phyloP scores from a whole-genome alignment of 2,113 vertebrate genomes.

The Antigone vipio region DNA sequence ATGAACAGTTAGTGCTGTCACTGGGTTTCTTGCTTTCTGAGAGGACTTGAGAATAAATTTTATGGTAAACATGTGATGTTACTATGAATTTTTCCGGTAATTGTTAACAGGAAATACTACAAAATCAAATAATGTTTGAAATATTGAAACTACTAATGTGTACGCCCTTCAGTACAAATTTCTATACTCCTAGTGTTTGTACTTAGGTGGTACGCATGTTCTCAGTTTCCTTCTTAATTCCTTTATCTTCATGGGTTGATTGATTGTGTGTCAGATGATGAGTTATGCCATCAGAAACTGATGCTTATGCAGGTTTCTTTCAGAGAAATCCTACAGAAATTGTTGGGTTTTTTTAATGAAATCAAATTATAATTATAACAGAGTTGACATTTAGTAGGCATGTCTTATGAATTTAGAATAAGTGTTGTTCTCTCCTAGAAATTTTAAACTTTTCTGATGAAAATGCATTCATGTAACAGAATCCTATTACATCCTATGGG shows the following conservation, averaged over 20 bases:
- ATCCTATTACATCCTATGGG: neutral
- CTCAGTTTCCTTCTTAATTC: neutral
- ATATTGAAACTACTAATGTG: neutral
- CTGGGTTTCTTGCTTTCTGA: neutral
- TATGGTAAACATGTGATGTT: neutral
- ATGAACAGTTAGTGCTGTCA: neutral
- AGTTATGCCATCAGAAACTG: neutral
- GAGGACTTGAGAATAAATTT: neutral
- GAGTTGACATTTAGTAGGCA: neutral
- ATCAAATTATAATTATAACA: neutral
- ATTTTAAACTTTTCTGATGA: neutral
- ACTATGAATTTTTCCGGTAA: neutral
- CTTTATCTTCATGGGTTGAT: neutral
- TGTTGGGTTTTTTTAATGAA: neutral
- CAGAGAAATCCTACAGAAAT: neutral
- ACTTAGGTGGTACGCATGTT: neutral
- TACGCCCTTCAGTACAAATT: neutral
- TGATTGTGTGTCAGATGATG: neutral
- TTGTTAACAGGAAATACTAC: neutral
- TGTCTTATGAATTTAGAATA: neutral
- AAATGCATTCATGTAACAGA: neutral
- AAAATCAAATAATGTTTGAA: neutral
- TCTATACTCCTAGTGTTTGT: neutral
- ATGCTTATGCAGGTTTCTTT: neutral
- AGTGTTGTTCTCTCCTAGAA: neutral